Percentiles rank a stretch among this genome's conserved stretches.
Evolutionary conservation across 2,888 invertebrate species (phyloP).

Genomic region (Pelosia muscerda): DNA sequence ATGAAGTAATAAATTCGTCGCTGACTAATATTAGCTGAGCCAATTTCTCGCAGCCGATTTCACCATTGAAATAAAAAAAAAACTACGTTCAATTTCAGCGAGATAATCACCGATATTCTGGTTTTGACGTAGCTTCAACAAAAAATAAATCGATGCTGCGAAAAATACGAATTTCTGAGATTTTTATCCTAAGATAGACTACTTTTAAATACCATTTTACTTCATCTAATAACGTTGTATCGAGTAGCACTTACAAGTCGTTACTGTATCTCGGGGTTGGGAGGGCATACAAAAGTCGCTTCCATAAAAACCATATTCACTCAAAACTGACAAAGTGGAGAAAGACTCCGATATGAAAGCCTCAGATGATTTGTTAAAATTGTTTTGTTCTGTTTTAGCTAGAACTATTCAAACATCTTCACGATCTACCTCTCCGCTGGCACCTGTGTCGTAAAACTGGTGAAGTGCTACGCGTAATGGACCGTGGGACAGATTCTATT

Average conservation of each 20-base stretch:
- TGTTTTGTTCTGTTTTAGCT: conserved; percentile 85
- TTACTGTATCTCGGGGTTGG: too few species aligned
- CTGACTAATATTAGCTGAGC: too few species aligned
- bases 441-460: conserved; percentile 98
- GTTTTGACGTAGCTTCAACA: background rate
- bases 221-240: background rate
- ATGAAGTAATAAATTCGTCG: background rate
- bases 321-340: too few species aligned
- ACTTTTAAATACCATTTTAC: background rate
- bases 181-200: background rate
- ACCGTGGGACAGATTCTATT: conserved; percentile 98
- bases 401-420: conserved; percentile 95
- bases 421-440: conserved; percentile 97
- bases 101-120: too few species aligned
- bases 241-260: too few species aligned
- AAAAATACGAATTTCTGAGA: background rate
- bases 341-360: too few species aligned
- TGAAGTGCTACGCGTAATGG: conserved; percentile 98
- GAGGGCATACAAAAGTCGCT: too few species aligned
- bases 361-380: background rate
- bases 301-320: background rate
- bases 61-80: too few species aligned
- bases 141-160: too few species aligned
- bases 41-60: too few species aligned
- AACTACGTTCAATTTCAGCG: too few species aligned